A percentile compares a stretch with the other conserved stretches of the same genome.
Evolutionary conservation across 2,888 invertebrate genomes (phyloP).

Genomic region (Conistra vaccinii): DNA sequence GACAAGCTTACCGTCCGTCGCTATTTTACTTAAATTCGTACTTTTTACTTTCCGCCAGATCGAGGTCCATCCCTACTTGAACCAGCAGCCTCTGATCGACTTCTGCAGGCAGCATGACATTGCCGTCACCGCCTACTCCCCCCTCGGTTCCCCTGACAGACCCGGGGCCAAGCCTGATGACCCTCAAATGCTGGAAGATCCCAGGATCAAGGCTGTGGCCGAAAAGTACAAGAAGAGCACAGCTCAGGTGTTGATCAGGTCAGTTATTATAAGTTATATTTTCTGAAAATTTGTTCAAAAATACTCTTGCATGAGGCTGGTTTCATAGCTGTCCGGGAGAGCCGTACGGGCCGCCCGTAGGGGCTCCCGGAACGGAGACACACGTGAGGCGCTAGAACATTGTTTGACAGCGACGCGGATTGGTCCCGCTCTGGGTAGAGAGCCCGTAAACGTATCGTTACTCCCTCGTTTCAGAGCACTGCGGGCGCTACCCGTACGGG

Average conservation of each 20-base stretch:
- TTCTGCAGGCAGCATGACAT: slow-evolving; percentile 92
- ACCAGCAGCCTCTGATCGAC: slow-evolving; percentile 92
- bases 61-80: slow-evolving; percentile 92
- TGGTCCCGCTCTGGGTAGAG: too few species aligned
- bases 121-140: slow-evolving; percentile 94
- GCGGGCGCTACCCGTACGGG: too few species aligned
- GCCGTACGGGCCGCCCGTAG: too few species aligned
- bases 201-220: slow-evolving; percentile 91
- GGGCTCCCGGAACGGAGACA: too few species aligned
- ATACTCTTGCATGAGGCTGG: too few species aligned
- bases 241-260: slow-evolving; percentile 93
- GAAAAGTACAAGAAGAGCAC: slow-evolving; percentile 92
- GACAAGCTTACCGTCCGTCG: too few species aligned
- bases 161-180: slow-evolving; percentile 93
- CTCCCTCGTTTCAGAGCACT: too few species aligned
- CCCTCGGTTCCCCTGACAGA: slow-evolving; percentile 94
- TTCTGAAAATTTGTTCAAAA: background rate
- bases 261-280: slow-evolving; percentile 53
- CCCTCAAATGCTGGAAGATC: slow-evolving; percentile 91
- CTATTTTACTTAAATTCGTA: too few species aligned
- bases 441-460: too few species aligned
- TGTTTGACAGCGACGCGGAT: too few species aligned
- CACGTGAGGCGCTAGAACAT: too few species aligned
- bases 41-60: slow-evolving; percentile 79
- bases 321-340: too few species aligned